Evolutionary conservation across 2,888 invertebrate genomes (phyloP), one percentile per base, ranked within the genome.

Genomic region (Caenorhabditis drosophilae): DNA sequence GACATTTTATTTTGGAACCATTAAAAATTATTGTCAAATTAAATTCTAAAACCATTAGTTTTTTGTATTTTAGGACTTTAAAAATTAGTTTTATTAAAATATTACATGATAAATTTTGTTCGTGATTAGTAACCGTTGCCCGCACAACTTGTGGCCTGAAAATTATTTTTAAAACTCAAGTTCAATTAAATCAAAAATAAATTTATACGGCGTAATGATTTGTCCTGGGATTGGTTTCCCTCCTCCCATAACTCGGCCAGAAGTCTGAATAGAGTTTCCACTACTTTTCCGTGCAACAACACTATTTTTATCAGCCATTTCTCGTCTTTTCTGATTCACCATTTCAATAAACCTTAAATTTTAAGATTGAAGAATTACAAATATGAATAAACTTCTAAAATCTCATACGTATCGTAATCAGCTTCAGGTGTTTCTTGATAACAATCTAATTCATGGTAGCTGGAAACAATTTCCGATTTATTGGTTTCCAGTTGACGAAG

Each of bases 381-480:
- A n/a, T n/a, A n/a, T 16, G 9, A 34, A 34, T 34, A 11, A 34
- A 34, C 12, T 34, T 57, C 20, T 69, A n/a, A n/a, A n/a, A n/a
- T n/a, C n/a, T n/a, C n/a, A n/a, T n/a, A n/a, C 61, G 53, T 60
- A 63, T 87, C 86, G 79, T 87, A 87, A 70, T 87, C 85, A 49
- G 86, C 85, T 55, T 86, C 87, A 53, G 85, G 85, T 2, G 86
- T 85, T 70, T 87, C 86, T 61, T 85, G 84, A 47, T 86, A 84
- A 40, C 85, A 81, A 66, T 86, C 85, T 46, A 87, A 75, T 75
- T 88, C 87, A 48, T 86, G 84, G 23, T 84, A 70, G 41, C 64
- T 66, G 1, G 67, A 59, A 2, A 70, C 50, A 46, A 67, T 73
- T 34, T 73, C 73, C 1, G 56, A 49, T 38, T 61, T 60, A 51